Evolutionary conservation across 2,113 vertebrate species (phyloP), one percentile per base, ranked within the genome.

Genomic region (Poeciliopsis prolifica): DNA sequence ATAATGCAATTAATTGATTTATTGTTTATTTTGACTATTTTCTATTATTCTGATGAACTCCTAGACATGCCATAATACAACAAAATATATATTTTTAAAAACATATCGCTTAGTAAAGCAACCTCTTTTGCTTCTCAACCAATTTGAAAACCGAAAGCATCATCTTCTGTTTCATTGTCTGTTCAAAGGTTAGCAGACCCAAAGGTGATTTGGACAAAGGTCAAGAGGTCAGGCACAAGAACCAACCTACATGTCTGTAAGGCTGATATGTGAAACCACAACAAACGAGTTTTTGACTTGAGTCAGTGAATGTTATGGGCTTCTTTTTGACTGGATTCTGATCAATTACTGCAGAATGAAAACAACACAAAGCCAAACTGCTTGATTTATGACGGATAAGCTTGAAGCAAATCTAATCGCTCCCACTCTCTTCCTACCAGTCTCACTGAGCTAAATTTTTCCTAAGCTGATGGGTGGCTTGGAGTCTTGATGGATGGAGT

Each of bases 341-440:
- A 69, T 69, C 26, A 65, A 30, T 58, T 58, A 58, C 24, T 58
- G n/a, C 24, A 2, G 51, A 22, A 58, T 58, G 51, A 58, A 58
- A 58, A n/a, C 3, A 10, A 58, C 69, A 13, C 62, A 78, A 75
- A 82, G 0, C 31, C 68, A 48, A 69, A 31, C 28, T 75, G 64
- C 77, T 60, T 87, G 86, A 87, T 64, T 82, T 79, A 84, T 74
- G 79, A 80, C n/a, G 29, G 66, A 74, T 78, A 61, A 61, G 37
- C 62, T 19, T 73, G 35, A 78, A 75, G 83, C 73, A 71, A 86
- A 85, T 74, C 19, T 0, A 74, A 79, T 72, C 51, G 44, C 77
- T 72, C 66, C 31, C 70, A 62, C 33, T 70, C 72, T 68, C 75
- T 29, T 58, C 12, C 33, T 3, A 29, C 69, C 24, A 9, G 24